A percentile compares a stretch with the other conserved stretches of the same genome.
Evolutionary conservation across 2,113 vertebrate genomes (phyloP).

Genomic region (Vanacampus margaritifer): DNA sequence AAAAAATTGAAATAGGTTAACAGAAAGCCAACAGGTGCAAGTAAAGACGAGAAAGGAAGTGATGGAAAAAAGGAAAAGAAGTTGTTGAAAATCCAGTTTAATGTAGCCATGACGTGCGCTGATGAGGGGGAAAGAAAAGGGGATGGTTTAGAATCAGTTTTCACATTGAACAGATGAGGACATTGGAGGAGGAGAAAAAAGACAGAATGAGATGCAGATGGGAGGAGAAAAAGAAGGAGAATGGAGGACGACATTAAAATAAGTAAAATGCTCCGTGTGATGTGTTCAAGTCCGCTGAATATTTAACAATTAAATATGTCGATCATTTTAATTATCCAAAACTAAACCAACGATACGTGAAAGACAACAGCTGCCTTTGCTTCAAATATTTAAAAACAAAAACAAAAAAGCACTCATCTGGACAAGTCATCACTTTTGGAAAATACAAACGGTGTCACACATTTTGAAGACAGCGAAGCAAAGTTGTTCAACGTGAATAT

Average conservation of each 20-base stretch:
- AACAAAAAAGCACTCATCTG: background rate
- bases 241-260: background rate
- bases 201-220: constrained; percentile 1
- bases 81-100: background rate
- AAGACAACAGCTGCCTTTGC: background rate
- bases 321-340: background rate
- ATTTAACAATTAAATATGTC: background rate
- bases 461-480: background rate
- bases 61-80: constrained; percentile 9
- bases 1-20: background rate
- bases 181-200: constrained; percentile 14
- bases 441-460: accelerated
- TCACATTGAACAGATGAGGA: constrained; percentile 8
- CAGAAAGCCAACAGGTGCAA: background rate
- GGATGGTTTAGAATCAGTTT: background rate
- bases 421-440: constrained; percentile 37
- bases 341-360: accelerated
- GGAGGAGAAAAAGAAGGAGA: background rate
- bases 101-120: constrained; percentile 2
- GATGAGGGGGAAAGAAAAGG: background rate
- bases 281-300: background rate
- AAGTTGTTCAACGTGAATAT: too few relatives aligned
- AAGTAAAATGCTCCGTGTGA: background rate
- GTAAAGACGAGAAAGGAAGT: constrained; percentile 7
- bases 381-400: background rate